Percentiles rank a stretch among this genome's conserved stretches.
phyloP scores from a whole-genome alignment of 2,888 invertebrate genomes.

The Pristionchus japonicus region DNA sequence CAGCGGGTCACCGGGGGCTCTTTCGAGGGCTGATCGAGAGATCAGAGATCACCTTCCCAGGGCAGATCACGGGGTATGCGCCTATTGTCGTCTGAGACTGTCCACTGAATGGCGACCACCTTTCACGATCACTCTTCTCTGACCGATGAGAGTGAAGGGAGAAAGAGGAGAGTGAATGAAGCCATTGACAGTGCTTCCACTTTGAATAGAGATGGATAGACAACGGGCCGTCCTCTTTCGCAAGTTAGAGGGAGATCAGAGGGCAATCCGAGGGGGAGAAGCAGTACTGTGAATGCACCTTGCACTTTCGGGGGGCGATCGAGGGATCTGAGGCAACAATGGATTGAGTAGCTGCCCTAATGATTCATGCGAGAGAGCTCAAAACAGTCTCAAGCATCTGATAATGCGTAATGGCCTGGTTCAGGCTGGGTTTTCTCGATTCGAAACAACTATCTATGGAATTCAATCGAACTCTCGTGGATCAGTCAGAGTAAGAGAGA shows the following conservation, averaged over 20 bases:
- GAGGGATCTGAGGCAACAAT: not conserved
- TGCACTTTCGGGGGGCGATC: not conserved
- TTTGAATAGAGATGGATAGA: constrained; percentile 21
- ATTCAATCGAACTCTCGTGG: too few relatives aligned
- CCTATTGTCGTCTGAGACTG: not conserved
- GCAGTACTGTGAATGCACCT: not conserved
- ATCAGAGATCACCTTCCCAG: not conserved
- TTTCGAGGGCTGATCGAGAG: not conserved
- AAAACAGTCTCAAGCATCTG: too few relatives aligned
- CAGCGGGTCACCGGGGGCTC: not conserved
- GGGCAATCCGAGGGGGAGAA: not conserved
- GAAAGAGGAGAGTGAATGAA: too few relatives aligned
- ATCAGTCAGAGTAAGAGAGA: not conserved
- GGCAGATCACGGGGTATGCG: not conserved
- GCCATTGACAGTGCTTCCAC: not conserved
- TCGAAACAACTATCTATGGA: too few relatives aligned
- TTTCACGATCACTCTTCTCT: not conserved
- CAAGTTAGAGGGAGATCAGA: constrained; percentile 4
- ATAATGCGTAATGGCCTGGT: too few relatives aligned
- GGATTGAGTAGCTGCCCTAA: not conserved
- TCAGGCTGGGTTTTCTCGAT: too few relatives aligned
- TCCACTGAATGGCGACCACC: not conserved
- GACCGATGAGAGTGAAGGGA: too few relatives aligned
- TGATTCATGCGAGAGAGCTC: not conserved
- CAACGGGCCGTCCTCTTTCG: not conserved